Evolutionary conservation across 1,140 invertebrate genomes (phyloP), one percentile per base, ranked within the genome.

Genomic region (Drosophila orena): DNA sequence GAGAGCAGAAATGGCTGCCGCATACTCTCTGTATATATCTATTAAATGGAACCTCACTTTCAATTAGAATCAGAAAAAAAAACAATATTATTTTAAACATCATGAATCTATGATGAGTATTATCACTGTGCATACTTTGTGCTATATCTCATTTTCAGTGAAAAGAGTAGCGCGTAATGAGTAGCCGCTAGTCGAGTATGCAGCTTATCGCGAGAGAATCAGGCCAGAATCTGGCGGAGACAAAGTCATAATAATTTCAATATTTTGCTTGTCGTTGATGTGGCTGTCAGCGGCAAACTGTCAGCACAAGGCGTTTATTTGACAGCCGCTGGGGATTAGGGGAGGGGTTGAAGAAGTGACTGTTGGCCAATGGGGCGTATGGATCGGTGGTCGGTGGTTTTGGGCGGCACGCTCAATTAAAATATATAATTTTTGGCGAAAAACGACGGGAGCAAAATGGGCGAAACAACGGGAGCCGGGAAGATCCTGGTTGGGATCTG

Each of bases 161-260:
- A 30, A 30, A 30, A 2, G 8, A 2, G 2, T 2, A 30, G 27
- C 3, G 22, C 22, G 4, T 24, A 55, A 20, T 15, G 4, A 52
- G 46, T 65, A 65, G 35, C 22, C 3, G 24, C 6, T 2, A 0
- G 35, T 75, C 72, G 46, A 52, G 0, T 4, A 12, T 11, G 1
- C 8, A 10, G 0, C 1, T 7, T 4, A 17, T 20, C 2, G 12
- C 38, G 10, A 12, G 6, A 6, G 20, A 65, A 56, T 44, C 35
- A 40, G 64, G 42, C 52, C 40, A 42, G 62, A 37, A 46, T 65
- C 43, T 65, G 59, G 59, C 62, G 24, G 62, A 69, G 68, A 70
- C 72, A 88, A 79, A 79, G 74, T 86, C 78, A 88, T 88, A 88
- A 88, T 86, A 86, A 88, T 88, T 83, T 86, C 83, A 86, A 88